Percentiles rank a stretch among this genome's conserved stretches.
These are phyloP conservation scores for Mesocricetus auratus DNA, from an alignment of 2,113 vertebrate species.

Conservation along the genomic window DNA sequence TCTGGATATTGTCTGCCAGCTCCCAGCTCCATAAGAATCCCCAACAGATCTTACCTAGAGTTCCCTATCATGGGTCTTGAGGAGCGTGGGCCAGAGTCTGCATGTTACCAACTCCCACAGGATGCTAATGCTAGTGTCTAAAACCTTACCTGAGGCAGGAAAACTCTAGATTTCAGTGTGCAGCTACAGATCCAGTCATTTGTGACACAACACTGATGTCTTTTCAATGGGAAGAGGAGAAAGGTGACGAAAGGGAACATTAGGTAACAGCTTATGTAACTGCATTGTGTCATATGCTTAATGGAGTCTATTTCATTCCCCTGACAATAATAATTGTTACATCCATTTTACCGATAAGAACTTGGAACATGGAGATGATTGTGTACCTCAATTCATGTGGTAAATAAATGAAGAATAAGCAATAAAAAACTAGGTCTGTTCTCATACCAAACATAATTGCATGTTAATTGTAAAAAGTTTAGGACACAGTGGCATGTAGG, in stretches of 20 bases:
- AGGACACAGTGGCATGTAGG: background rate
- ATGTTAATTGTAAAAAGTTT: background rate
- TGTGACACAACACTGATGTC: background rate
- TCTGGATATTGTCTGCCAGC: background rate
- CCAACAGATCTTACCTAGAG: background rate
- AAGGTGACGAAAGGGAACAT: background rate
- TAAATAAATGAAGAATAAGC: background rate
- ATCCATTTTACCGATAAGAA: background rate
- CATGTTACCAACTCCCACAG: background rate
- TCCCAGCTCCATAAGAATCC: background rate
- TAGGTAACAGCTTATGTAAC: background rate
- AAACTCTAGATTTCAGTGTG: background rate
- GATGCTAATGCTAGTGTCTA: too few species aligned
- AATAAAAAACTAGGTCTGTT: background rate
- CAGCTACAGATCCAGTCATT: background rate
- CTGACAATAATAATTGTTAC: background rate
- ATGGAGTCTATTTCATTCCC: background rate
- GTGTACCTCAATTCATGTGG: background rate
- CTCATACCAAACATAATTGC: background rate
- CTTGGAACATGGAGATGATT: background rate
- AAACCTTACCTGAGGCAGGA: background rate
- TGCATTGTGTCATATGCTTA: background rate
- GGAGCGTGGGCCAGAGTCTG: accelerated
- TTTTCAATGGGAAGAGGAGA: background rate
- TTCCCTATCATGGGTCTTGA: background rate